Percentiles rank a stretch among this genome's conserved stretches.
Evolutionary conservation across 2,888 invertebrate genomes (phyloP).

Genomic region (Cataglyphis albicans): DNA sequence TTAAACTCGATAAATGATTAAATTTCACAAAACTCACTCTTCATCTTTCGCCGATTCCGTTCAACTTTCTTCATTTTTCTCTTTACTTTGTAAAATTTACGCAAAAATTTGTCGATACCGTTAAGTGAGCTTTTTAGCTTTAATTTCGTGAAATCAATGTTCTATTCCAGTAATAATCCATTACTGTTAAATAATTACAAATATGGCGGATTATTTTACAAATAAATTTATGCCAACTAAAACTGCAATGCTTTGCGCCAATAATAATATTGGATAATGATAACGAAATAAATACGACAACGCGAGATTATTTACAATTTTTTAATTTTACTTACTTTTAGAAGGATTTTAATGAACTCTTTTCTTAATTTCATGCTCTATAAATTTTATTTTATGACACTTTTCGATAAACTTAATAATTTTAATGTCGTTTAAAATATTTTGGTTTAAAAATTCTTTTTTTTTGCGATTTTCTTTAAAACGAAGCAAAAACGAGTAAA

Average conservation of each 20-base stretch:
- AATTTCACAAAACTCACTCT: slow-evolving; percentile 30
- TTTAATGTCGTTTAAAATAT: too few relatives aligned
- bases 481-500: too few relatives aligned
- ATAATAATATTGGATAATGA: neutral
- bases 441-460: too few relatives aligned
- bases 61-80: slow-evolving; percentile 40
- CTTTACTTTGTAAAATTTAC: slow-evolving; percentile 31
- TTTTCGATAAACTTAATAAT: too few relatives aligned
- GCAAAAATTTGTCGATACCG: slow-evolving; percentile 36
- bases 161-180: slow-evolving; percentile 14
- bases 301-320: too few relatives aligned
- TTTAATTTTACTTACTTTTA: too few relatives aligned
- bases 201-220: neutral
- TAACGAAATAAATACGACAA: too few relatives aligned
- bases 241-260: neutral
- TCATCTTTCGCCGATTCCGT: slow-evolving; percentile 27
- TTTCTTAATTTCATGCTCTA: too few relatives aligned
- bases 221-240: neutral
- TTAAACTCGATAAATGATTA: slow-evolving; percentile 1
- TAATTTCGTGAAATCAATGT: neutral
- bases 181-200: slow-evolving; percentile 18
- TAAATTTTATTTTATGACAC: too few relatives aligned
- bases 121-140: slow-evolving; percentile 4
- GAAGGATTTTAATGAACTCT: too few relatives aligned
- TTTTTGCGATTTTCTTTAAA: too few relatives aligned